Evolutionary conservation across 2,797 vertebrate species (phyloP).

Genomic region (Melanotaenia boesemani): DNA sequence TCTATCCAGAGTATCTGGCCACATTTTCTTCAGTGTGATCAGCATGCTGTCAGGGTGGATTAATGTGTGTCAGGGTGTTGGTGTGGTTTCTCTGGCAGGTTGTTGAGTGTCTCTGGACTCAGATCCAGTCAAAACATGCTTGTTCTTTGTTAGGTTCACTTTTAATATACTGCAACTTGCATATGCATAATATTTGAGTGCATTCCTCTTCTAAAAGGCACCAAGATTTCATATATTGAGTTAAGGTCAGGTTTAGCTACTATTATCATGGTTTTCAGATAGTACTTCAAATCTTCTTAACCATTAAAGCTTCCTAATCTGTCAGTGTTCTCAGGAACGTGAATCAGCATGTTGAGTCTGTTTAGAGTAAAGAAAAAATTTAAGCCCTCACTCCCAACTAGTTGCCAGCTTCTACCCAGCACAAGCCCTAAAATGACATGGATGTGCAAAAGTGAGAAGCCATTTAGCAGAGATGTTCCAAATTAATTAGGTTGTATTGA

Average conservation of each 20-base stretch:
- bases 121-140: constrained; percentile 3
- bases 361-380: constrained; percentile 23
- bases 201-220: too few relatives aligned
- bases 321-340: constrained; percentile 18
- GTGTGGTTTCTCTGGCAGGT: constrained; percentile 27
- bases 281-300: constrained; percentile 34
- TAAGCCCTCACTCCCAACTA: constrained; percentile 13
- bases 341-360: constrained; percentile 16
- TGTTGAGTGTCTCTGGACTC: constrained; percentile 3
- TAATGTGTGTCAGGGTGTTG: constrained; percentile 14
- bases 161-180: background rate
- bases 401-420: constrained; percentile 6
- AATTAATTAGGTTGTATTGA: constrained; percentile 63
- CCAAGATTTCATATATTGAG: background rate
- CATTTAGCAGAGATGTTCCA: constrained; percentile 56
- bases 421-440: constrained; percentile 44
- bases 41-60: constrained; percentile 53
- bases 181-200: background rate
- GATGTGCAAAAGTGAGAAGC: constrained; percentile 53
- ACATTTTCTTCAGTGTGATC: constrained; percentile 33
- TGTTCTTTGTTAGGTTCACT: background rate
- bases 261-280: constrained; percentile 9
- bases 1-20: constrained; percentile 39
- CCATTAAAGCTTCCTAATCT: constrained; percentile 33
- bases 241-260: background rate